A percentile compares a stretch with the other conserved stretches of the same genome.
Evolutionary conservation across 53 echinoderm and acorn worm genomes (phyloP).

Genomic region (Stichopus horrens): DNA sequence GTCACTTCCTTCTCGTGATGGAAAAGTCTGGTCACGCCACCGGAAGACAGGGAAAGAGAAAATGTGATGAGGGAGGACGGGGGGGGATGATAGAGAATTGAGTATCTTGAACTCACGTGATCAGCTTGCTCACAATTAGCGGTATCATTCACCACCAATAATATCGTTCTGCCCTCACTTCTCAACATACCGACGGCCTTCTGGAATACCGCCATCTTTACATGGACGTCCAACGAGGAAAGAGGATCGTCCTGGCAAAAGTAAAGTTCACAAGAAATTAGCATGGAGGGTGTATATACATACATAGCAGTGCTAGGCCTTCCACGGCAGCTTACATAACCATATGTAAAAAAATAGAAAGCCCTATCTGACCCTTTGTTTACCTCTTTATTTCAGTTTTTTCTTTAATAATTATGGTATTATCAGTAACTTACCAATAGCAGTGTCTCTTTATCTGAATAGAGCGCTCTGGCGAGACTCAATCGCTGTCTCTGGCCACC

Average conservation of each 20-base stretch:
- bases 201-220: constrained; percentile 54
- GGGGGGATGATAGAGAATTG: not conserved
- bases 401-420: no score
- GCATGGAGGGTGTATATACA: no score
- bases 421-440: not conserved
- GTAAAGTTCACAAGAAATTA: not conserved
- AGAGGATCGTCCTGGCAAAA: constrained; percentile 57
- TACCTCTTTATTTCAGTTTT: no score
- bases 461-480: constrained; percentile 32
- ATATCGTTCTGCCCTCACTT: constrained; percentile 54
- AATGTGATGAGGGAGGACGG: not conserved
- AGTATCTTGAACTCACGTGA: constrained; percentile 37
- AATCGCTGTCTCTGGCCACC: constrained; percentile 40
- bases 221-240: constrained; percentile 62
- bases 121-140: constrained; percentile 50
- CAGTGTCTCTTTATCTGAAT: constrained; percentile 2
- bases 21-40: no score
- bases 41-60: no score
- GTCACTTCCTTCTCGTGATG: no score
- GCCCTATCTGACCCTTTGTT: no score
- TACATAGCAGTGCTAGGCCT: no score
- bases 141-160: constrained; percentile 55
- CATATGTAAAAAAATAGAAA: no score
- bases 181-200: constrained; percentile 44
- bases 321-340: no score